Base-by-base conservation (phyloP, 1,140 invertebrate genomes). In the Psix sp. region DNA sequence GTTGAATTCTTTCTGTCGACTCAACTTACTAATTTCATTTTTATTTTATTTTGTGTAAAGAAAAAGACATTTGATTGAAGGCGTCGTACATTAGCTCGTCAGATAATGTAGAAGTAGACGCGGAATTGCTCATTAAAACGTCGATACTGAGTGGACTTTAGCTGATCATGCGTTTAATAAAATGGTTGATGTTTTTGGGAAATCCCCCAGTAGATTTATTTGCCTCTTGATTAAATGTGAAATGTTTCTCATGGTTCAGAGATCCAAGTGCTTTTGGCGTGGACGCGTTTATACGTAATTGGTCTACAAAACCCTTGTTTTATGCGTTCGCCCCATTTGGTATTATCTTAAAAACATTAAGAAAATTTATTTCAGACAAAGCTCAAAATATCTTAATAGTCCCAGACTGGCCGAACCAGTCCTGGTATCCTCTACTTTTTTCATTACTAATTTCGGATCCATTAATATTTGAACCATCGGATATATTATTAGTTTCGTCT, bases 231-330 rank as follows among this genome's bases (percentile, higher is more conserved):
- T 45, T 29, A 40, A 77, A 76, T 51, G 26, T 35, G 4, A 81
- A 79, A 70, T 76, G 73, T 46, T n/a, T n/a, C n/a, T n/a, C n/a
- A n/a, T 82, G 80, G 77, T 5, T 57, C 0, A 33, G 33, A 15
- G 79, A 81, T 33, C 78, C 78, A 4, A 67, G 74, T 11, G 26
- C 65, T 0, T 33, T 43, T 14, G 20, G 11, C 7, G 46, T 78
- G 11, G 76, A 82, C 49, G 77, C 78, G 2, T 80, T 81, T 51
- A 82, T 74, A 5, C 17, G 5, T 13, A 13, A 31, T 15, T 31
- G 42, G 21, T 21, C 21, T 15, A 0, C 14, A 15, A 24, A 45
- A 31, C 3, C 11, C 1, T 45, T 7, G 31, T 48, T 33, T 13
- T 48, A 10, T 14, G 43, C 43, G 11, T 48, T 48, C 11, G 15